Conservation (phyloP, 2,797 vertebrate species). For the Siniperca obscura region DNA sequence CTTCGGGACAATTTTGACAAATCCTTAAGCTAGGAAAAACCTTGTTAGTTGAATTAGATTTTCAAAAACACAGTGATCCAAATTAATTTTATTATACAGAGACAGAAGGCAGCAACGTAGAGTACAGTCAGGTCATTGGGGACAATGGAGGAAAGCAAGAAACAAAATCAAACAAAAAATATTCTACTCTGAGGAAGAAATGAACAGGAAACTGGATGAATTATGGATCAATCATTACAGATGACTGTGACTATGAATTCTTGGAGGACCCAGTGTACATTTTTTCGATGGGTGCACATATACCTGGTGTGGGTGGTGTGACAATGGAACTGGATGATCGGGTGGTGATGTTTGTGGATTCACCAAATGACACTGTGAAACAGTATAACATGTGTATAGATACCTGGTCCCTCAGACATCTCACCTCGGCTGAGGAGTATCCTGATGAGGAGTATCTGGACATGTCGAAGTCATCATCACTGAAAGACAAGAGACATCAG, state of each 20-base stretch:
- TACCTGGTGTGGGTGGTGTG: conserved; percentile 63
- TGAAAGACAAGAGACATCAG: conserved; percentile 73
- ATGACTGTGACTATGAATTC: conserved; percentile 27
- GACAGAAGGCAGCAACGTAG: conserved; percentile 16
- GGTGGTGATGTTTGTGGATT: conserved; percentile 67
- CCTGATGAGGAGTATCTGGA: conserved; percentile 99
- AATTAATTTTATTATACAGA: conserved; percentile 1
- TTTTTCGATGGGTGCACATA: conserved; percentile 45
- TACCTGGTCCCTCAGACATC: conserved; percentile 89
- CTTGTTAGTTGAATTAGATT: conserved; percentile 1
- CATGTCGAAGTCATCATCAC: conserved; percentile 99
- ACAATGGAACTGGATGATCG: conserved; percentile 69
- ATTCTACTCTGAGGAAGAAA: conserved; percentile 22
- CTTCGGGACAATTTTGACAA: not conserved
- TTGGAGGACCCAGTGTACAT: not conserved
- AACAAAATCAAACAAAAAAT: conserved; percentile 3
- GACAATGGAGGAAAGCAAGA: conserved; percentile 22
- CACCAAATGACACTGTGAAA: conserved; percentile 66
- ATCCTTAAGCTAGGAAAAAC: conserved; percentile 2
- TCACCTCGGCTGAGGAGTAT: conserved; percentile 99
- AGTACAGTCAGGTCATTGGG: conserved; percentile 6
- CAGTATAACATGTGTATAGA: conserved; percentile 79
- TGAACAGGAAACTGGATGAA: conserved; percentile 40
- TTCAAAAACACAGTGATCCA: not conserved
- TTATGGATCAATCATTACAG: conserved; percentile 22